These are phyloP conservation scores for Nasonia oneida DNA, from an alignment of 2,888 invertebrate species.

Conservation along the genomic window DNA sequence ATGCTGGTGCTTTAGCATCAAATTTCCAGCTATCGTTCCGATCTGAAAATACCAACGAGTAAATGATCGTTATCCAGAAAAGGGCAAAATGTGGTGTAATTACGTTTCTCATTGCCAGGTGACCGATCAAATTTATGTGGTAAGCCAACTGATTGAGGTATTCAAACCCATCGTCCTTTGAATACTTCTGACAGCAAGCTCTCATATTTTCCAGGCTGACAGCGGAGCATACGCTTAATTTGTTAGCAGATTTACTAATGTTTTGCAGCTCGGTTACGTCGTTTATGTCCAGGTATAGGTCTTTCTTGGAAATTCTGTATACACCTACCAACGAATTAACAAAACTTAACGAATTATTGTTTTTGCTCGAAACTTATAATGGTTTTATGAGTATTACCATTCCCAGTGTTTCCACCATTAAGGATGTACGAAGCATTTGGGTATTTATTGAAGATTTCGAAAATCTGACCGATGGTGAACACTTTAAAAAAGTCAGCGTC, in stretches of 20 bases:
- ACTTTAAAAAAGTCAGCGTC: slow-evolving; percentile 82
- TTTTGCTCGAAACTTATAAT: background rate
- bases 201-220: slow-evolving; percentile 82
- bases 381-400: slow-evolving; percentile 80
- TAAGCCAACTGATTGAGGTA: slow-evolving; percentile 82
- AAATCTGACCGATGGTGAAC: slow-evolving; percentile 81
- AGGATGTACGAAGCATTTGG: slow-evolving; percentile 81
- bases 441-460: slow-evolving; percentile 81
- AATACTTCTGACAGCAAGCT: slow-evolving; percentile 78
- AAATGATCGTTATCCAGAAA: background rate
- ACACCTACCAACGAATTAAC: slow-evolving; percentile 1
- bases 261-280: slow-evolving; percentile 79
- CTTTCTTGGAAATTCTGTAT: slow-evolving; percentile 6
- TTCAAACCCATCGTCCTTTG: slow-evolving; percentile 80
- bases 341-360: background rate
- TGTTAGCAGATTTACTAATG: slow-evolving; percentile 70
- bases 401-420: slow-evolving; percentile 88
- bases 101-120: slow-evolving; percentile 87
- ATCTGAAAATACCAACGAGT: slow-evolving; percentile 77
- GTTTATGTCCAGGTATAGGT: slow-evolving; percentile 80
- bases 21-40: slow-evolving; percentile 86
- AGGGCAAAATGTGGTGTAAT: slow-evolving; percentile 68
- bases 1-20: slow-evolving; percentile 85
- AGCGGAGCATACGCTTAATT: slow-evolving; percentile 81
- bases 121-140: slow-evolving; percentile 86